Percentiles rank a stretch among this genome's conserved stretches.
These are phyloP conservation scores for Pachydiplax longipennis DNA, from an alignment of 2,888 invertebrate genomes.

Conservation along the genomic window DNA sequence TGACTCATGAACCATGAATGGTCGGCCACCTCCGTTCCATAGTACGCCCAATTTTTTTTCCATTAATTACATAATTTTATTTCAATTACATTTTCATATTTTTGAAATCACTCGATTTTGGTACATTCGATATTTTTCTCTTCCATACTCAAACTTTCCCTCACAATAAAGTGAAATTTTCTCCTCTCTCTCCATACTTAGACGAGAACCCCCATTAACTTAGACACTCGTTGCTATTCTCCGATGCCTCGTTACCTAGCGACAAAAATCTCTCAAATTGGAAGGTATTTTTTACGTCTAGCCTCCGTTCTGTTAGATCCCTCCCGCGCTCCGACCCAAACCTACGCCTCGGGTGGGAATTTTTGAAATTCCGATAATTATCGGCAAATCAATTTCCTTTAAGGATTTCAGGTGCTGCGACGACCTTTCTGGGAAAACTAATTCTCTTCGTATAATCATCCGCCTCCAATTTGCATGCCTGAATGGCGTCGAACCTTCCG, in stretches of 20 bases:
- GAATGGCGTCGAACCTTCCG: neutral
- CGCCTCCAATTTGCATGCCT: neutral
- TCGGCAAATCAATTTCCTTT: neutral
- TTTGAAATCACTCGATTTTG: too few species aligned
- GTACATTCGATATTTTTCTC: too few species aligned
- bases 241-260: neutral
- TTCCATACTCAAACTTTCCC: too few species aligned
- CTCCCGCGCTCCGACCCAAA: neutral
- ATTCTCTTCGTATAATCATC: neutral
- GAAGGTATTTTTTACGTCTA: too few species aligned
- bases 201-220: too few species aligned
- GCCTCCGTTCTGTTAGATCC: neutral
- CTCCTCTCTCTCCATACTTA: neutral
- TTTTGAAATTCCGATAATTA: neutral
- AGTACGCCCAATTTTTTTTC: too few species aligned
- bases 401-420: neutral
- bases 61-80: too few species aligned
- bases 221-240: neutral
- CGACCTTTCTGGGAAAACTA: neutral
- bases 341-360: neutral
- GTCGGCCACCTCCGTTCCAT: too few species aligned
- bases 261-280: too few species aligned
- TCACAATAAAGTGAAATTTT: too few species aligned
- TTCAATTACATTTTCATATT: too few species aligned
- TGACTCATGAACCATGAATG: too few species aligned